Evolutionary conservation across 2,888 invertebrate species (phyloP).

Genomic region (Lissocephala sabroskyi): DNA sequence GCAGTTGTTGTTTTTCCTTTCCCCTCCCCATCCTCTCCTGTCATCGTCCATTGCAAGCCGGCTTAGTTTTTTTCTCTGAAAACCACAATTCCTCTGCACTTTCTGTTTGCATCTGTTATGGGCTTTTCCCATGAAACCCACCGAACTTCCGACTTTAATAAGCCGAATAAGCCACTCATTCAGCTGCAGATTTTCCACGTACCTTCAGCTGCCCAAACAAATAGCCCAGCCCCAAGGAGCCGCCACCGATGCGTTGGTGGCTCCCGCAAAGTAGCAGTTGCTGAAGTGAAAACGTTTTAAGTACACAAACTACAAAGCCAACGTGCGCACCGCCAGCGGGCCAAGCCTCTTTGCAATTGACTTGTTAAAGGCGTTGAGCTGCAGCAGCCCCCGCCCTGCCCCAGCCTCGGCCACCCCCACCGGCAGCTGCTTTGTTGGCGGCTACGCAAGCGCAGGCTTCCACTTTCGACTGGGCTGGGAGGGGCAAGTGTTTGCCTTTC

Average conservation of each 20-base stretch:
- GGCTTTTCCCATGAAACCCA: neutral
- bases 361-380: slow-evolving; percentile 2
- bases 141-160: slow-evolving; percentile 14
- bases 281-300: slow-evolving; percentile 43
- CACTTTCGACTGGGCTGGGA: slow-evolving; percentile 39
- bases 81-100: neutral
- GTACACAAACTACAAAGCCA: slow-evolving; percentile 26
- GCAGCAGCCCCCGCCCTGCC: neutral
- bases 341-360: too few relatives aligned
- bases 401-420: slow-evolving; percentile 10
- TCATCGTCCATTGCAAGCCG: slow-evolving; percentile 30
- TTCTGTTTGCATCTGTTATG: neutral
- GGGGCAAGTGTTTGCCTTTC: slow-evolving; percentile 41
- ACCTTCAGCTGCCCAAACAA: slow-evolving; percentile 45
- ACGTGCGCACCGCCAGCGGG: slow-evolving; percentile 12
- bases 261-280: slow-evolving; percentile 19
- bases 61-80: slow-evolving; percentile 25
- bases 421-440: too few relatives aligned
- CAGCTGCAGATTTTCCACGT: too few relatives aligned
- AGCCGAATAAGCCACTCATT: too few relatives aligned
- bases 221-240: slow-evolving; percentile 37
- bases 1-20: slow-evolving; percentile 37
- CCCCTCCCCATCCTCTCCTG: slow-evolving; percentile 3
- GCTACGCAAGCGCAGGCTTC: too few relatives aligned
- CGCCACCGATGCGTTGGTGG: slow-evolving; percentile 33